Percentiles rank a stretch among this genome's conserved stretches.
Conservation (phyloP, 2,797 vertebrate species). For the Glossophaga mutica region DNA sequence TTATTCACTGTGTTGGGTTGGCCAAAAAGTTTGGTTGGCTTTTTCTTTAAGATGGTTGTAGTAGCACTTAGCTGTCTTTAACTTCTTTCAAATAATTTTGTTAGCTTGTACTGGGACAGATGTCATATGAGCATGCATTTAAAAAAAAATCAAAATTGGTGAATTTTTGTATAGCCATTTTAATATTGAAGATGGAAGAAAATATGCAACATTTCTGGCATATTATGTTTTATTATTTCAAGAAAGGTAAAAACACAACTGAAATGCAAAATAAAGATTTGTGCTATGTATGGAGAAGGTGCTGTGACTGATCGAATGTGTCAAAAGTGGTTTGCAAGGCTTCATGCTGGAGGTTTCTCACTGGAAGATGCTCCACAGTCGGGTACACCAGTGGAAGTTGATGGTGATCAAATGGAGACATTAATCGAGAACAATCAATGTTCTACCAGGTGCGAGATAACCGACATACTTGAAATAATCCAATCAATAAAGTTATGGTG, state of each 20-base stretch:
- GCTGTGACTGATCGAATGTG: not conserved
- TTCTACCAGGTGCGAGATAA: too few species aligned
- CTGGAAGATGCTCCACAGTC: not conserved
- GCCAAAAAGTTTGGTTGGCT: not conserved
- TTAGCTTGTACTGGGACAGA: not conserved
- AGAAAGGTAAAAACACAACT: not conserved
- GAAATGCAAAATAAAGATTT: not conserved
- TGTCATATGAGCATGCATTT: not conserved
- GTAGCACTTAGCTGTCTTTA: not conserved
- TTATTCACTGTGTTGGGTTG: not conserved
- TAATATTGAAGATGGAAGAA: not conserved
- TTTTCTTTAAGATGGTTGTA: not conserved
- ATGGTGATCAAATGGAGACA: not conserved
- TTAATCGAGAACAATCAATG: not conserved
- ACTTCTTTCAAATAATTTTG: not conserved
- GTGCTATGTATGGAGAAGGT: not conserved
- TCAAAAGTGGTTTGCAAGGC: not conserved
- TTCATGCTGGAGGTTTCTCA: not conserved
- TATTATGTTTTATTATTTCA: not conserved
- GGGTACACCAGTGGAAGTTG: not conserved
- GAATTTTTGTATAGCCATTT: not conserved
- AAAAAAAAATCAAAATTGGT: not conserved
- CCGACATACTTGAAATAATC: too few species aligned
- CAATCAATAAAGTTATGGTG: not conserved
- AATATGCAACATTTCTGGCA: not conserved